Base-by-base conservation (phyloP, 1,140 invertebrate genomes). In the Calephelis virginiensis region DNA sequence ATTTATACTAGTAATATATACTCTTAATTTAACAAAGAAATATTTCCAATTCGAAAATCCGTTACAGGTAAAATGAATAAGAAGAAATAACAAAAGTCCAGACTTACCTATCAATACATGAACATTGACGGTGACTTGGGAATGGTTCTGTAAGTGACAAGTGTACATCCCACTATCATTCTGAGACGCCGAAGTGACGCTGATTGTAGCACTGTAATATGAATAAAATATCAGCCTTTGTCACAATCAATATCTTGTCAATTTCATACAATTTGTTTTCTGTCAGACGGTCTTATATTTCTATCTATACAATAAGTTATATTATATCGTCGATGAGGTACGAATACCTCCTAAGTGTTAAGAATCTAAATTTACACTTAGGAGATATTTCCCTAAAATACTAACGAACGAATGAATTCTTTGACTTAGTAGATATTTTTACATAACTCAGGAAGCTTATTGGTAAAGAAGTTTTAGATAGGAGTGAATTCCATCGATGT, bases 41-140 rank as follows among this genome's bases (percentile, higher is more conserved):
- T 6, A 1, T 6, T 28, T 17, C 10, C 9, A 11, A 17, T 10
- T 7, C 5, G 17, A 53, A 53, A 17, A 28, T 17, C 9, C 12
- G 28, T 37, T 56, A 10, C 37, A 17, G 28, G 1, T 10, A 37
- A 28, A 56, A 53, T 17, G 49, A 17, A 17, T 17, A 5, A 11
- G 1, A 56, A 11, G 17, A 28, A 62, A 28, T 28, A 28, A 43
- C n/a, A 61, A 40, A 63, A 67, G 12, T 28, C 11, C 8, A 28
- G 48, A 75, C 87, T 86, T 78, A 91, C 88, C 88, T 69, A 86
- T 91, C 45, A 91, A 69, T 17, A 91, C 88, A 38, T 91, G 88
- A 9, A 91, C 88, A 73, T 87, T 89, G 14, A 89, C 77, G 0
- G 77, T 84, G 12, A 86, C 85, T 74, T 86, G 86, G 5, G 89